A percentile compares a stretch with the other conserved stretches of the same genome.
phyloP scores from a whole-genome alignment of 2,888 invertebrate species.

The Priocnemis perturbator region DNA sequence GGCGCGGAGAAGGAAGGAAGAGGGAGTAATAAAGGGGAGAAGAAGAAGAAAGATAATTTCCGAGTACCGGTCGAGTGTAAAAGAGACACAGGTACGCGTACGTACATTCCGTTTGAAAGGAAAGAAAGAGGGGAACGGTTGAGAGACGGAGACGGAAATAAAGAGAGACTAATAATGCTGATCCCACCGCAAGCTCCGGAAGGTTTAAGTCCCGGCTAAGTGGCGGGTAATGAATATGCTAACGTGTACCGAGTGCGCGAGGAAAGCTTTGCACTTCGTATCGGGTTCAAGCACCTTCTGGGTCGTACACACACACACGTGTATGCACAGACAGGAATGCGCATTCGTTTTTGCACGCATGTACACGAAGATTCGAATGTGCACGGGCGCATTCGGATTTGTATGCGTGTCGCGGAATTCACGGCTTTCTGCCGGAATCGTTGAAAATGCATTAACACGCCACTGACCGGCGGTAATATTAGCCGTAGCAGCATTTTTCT shows the following conservation, averaged over 20 bases:
- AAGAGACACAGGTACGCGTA: conserved; percentile 8
- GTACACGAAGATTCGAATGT: background rate
- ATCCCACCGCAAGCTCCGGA: conserved; percentile 58
- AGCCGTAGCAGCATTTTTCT: too few species aligned
- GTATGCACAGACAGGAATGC: too few species aligned
- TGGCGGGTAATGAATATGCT: conserved; percentile 72
- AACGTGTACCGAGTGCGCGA: conserved; percentile 69
- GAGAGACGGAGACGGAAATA: conserved; percentile 30
- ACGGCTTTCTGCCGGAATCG: conserved; percentile 15
- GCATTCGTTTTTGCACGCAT: background rate
- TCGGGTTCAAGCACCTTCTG: conserved; percentile 65
- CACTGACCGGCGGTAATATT: background rate
- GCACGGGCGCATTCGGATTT: conserved; percentile 21
- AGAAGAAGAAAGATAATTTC: conserved; percentile 13
- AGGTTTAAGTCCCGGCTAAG: conserved; percentile 65
- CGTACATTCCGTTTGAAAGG: background rate
- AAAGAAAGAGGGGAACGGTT: conserved; percentile 15
- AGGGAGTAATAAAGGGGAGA: background rate
- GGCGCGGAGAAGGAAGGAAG: background rate
- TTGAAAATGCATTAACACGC: background rate
- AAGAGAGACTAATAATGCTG: conserved; percentile 64
- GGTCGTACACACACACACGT: conserved; percentile 15
- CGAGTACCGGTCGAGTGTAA: conserved; percentile 14
- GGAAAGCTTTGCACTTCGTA: conserved; percentile 68
- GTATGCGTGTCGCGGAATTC: conserved; percentile 25